Evolutionary conservation across 2,113 vertebrate genomes (phyloP), one percentile per base, ranked within the genome.

Genomic region (Anser cygnoides): DNA sequence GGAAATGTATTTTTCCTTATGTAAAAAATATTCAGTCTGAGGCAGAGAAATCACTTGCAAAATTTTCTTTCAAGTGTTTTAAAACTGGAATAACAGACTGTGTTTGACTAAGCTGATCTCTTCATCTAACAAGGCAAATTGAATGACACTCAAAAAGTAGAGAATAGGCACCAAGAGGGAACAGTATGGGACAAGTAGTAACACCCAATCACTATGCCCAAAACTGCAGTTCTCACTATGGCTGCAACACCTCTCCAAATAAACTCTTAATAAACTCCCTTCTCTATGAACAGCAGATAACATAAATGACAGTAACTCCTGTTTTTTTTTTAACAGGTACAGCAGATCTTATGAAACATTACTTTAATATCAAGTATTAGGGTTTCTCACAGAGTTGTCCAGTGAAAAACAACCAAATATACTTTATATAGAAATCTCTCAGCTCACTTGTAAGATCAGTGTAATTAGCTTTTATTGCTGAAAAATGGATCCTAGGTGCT

Each of bases 351-450:
- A 87, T 84, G 94, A 95, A 89, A 15, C 65, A 92, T 93, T 94
- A 70, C 84, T 89, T 96, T 95, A 97, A 95, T 96, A 96, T 92
- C 83, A 65, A 49, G 10, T 83, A 72, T 72, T 72, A 67, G 7
- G 9, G 5, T 62, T 94, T 94, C 39, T 81, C 68, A 54, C 13
- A 68, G 39, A 79, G 41, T 2, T 76, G 58, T 37, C 28, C 62
- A 70, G 20, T 76, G 77, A 87, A 94, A 90, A 95, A 75, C 74
- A 87, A 65, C 17, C 6, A 81, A 66, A 83, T 55, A 39, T 22
- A 62, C 16, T 54, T 21, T 81, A 57, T 61, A 13, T 33, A 79
- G 73, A 43, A 93, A 90, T 81, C 74, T 58, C 59, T 62, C 73
- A 21, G 11, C n/a, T 84, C 11, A 55, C 57, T 94, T 75, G 65